These are phyloP conservation scores for Protosalanx chinensis DNA, from an alignment of 2,797 vertebrate species.

Conservation along the genomic window DNA sequence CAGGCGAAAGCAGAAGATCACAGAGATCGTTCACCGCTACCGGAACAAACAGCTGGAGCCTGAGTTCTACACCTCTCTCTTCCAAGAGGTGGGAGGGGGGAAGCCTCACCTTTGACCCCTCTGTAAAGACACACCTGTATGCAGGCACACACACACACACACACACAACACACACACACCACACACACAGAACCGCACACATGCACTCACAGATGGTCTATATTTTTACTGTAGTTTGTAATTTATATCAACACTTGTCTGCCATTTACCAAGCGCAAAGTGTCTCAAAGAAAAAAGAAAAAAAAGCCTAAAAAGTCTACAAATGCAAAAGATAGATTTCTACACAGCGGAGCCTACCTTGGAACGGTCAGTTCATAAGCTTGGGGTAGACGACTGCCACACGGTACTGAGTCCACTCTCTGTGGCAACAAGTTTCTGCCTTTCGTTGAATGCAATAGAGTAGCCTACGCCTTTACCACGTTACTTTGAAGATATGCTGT, in stretches of 20 bases:
- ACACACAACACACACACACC: constrained; percentile 41
- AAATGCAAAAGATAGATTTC: constrained; percentile 41
- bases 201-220: constrained; percentile 65
- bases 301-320: constrained; percentile 40
- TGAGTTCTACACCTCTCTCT: constrained; percentile 95
- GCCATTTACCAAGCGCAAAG: constrained; percentile 71
- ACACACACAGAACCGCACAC: constrained; percentile 9
- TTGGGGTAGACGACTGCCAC: constrained; percentile 45
- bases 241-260: constrained; percentile 73
- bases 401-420: constrained; percentile 56
- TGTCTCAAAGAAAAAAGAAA: constrained; percentile 56
- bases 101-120: constrained; percentile 65
- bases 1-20: constrained; percentile 94
- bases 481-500: constrained; percentile 33
- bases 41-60: constrained; percentile 94
- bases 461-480: constrained; percentile 60
- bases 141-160: constrained; percentile 39
- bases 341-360: constrained; percentile 37
- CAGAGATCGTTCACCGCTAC: constrained; percentile 92
- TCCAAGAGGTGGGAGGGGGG: constrained; percentile 80
- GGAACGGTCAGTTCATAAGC: constrained; percentile 33
- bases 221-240: constrained; percentile 78
- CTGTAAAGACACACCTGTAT: constrained; percentile 64
- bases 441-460: constrained; percentile 63
- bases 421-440: constrained; percentile 56